Evolutionary conservation across 2,797 vertebrate genomes (phyloP).

Genomic region (Characodon lateralis): DNA sequence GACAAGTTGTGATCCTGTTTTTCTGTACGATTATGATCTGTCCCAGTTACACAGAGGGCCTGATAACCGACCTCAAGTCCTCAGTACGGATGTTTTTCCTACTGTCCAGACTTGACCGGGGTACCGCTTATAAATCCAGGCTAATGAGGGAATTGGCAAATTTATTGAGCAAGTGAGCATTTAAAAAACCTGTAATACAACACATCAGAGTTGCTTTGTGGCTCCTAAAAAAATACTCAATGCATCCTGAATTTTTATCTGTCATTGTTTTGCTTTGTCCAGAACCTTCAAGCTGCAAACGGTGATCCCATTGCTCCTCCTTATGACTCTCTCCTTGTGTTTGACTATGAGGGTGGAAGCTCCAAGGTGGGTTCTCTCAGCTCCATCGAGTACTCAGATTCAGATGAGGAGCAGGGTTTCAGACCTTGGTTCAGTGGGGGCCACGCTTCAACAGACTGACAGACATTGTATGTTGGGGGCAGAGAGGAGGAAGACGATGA

Average conservation of each 20-base stretch:
- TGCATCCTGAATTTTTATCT: background rate
- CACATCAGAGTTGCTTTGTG: background rate
- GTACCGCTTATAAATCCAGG: conserved; percentile 78
- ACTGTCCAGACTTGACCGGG: conserved; percentile 58
- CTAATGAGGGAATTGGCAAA: conserved; percentile 80
- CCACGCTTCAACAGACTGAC: conserved; percentile 88
- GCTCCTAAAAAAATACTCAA: background rate
- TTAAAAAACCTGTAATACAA: background rate
- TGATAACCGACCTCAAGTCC: conserved; percentile 31
- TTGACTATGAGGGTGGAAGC: conserved; percentile 84
- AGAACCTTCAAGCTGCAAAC: conserved; percentile 84
- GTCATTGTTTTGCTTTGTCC: background rate
- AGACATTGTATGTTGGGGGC: conserved; percentile 78
- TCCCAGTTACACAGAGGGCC: conserved; percentile 55
- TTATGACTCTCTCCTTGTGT: conserved; percentile 89
- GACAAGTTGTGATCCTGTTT: conserved; percentile 28
- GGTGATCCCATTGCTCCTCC: conserved; percentile 84
- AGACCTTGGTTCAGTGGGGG: conserved; percentile 87
- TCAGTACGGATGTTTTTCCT: conserved; percentile 63
- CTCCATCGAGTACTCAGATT: conserved; percentile 85
- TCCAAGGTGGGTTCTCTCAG: conserved; percentile 85
- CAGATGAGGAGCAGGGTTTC: conserved; percentile 86
- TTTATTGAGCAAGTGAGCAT: conserved; percentile 84
- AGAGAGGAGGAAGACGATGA: conserved; percentile 55
- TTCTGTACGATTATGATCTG: conserved; percentile 63